Evolutionary conservation across 2,113 vertebrate species (phyloP).

Genomic region (Octodon degus): DNA sequence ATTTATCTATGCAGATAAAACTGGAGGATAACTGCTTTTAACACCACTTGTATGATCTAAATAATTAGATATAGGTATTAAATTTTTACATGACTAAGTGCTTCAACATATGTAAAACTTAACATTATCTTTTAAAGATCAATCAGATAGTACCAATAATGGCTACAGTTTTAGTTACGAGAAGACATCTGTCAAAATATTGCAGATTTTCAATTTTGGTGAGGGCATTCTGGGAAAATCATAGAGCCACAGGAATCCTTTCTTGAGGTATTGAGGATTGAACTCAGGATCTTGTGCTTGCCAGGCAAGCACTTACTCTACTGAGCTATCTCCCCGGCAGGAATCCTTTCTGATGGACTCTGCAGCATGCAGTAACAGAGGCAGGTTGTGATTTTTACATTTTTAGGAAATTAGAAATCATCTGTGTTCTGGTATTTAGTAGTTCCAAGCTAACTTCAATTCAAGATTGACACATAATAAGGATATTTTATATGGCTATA

Average conservation of each 20-base stretch:
- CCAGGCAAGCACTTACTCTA: no score
- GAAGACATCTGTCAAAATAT: background rate
- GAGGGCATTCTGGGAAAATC: background rate
- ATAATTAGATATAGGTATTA: background rate
- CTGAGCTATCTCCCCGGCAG: no score
- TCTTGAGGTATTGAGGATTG: background rate
- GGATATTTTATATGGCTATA: background rate
- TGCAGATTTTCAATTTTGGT: background rate
- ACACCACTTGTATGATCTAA: background rate
- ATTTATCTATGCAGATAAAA: background rate
- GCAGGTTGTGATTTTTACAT: background rate
- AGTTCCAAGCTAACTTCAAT: background rate
- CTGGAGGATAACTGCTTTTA: background rate
- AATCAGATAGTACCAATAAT: background rate
- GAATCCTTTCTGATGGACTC: background rate
- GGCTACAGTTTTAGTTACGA: background rate
- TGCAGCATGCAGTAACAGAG: no score
- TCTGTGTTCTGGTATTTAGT: background rate
- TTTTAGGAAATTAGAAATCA: constrained; percentile 20
- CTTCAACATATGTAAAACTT: background rate
- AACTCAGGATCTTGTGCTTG: no score
- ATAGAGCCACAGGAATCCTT: background rate
- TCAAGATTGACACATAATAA: background rate
- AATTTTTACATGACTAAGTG: background rate
- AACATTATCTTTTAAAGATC: background rate